Conservation (phyloP, 2,888 invertebrate genomes). For the Slavum lentiscoides region DNA sequence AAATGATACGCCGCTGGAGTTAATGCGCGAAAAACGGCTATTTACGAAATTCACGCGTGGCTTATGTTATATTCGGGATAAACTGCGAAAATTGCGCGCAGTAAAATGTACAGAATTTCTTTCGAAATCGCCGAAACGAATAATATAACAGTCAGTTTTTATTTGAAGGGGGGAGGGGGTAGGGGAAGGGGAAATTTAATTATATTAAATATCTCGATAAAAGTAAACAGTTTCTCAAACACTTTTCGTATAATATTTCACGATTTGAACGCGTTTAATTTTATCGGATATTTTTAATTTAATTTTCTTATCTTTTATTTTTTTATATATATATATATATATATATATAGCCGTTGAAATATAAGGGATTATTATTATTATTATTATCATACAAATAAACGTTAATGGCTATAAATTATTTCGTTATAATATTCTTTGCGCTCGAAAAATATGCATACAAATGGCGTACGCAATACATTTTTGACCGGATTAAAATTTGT, state of each 20-base stretch:
- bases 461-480: too few species aligned
- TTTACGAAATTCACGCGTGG: background rate
- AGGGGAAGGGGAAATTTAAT: background rate
- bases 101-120: background rate
- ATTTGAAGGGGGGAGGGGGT: background rate
- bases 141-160: conserved; percentile 28
- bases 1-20: background rate
- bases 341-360: too few species aligned
- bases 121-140: conserved; percentile 14
- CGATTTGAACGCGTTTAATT: too few species aligned
- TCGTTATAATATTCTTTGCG: too few species aligned
- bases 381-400: too few species aligned
- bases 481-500: too few species aligned
- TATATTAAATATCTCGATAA: background rate
- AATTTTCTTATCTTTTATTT: too few species aligned
- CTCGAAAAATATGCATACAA: too few species aligned
- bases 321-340: too few species aligned
- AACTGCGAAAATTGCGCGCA: background rate
- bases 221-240: background rate
- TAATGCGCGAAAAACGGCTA: conserved; percentile 2
- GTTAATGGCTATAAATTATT: too few species aligned
- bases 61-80: background rate
- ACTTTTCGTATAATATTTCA: background rate
- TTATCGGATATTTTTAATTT: too few species aligned
- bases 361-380: too few species aligned